Conservation (phyloP, 2,797 vertebrate species). For the Remorina albescens region DNA sequence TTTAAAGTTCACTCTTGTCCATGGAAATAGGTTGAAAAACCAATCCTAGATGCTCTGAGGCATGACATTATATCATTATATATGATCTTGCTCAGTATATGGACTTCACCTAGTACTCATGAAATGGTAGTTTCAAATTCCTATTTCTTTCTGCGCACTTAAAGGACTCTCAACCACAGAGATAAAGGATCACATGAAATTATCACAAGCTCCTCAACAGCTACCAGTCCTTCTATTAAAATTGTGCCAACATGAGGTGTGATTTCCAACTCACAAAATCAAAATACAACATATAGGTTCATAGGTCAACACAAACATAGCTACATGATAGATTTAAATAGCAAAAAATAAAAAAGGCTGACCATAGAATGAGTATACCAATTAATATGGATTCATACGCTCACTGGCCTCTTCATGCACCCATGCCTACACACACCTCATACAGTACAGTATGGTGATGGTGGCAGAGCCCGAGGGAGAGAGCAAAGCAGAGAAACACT, state of each 20-base stretch:
- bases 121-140: not conserved
- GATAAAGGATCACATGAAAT: not conserved
- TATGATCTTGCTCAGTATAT: not conserved
- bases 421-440: constrained; percentile 26
- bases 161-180: not conserved
- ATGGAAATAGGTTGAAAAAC: no score
- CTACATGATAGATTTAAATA: not conserved
- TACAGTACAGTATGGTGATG: constrained; percentile 32
- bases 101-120: not conserved
- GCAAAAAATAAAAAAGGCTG: not conserved
- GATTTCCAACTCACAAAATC: constrained; percentile 10
- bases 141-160: not conserved
- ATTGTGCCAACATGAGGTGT: not conserved
- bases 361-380: constrained; percentile 6
- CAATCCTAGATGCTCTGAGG: not conserved
- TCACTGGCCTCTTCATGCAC: not conserved
- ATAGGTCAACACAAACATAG: no score
- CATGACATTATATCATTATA: not conserved
- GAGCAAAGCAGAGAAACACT: constrained; percentile 47
- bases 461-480: constrained; percentile 35
- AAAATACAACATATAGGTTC: not conserved
- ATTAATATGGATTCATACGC: constrained; percentile 9
- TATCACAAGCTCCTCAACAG: not conserved
- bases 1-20: no score
- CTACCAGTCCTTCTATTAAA: not conserved